A percentile compares a stretch with the other conserved stretches of the same genome.
Evolutionary conservation across 1,140 invertebrate species (phyloP).

Genomic region (Lepeophtheirus salmonis): DNA sequence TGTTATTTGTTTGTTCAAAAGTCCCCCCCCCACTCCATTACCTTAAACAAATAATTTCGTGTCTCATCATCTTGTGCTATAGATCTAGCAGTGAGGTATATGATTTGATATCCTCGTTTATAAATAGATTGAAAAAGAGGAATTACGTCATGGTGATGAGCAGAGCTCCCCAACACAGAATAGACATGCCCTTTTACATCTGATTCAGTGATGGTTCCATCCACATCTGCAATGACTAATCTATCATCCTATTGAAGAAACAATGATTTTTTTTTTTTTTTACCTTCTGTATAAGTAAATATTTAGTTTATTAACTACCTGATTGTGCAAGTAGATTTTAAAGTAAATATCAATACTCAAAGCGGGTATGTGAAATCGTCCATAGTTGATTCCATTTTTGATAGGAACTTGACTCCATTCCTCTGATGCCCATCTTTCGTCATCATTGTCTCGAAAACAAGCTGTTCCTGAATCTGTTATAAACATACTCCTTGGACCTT

Average conservation of each 20-base stretch:
- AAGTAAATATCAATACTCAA: slow-evolving; percentile 4
- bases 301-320: too few species aligned
- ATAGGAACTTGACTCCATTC: neutral
- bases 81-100: slow-evolving; percentile 9
- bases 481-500: neutral
- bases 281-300: neutral
- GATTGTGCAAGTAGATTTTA: neutral
- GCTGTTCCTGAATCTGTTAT: neutral
- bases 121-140: neutral
- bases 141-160: slow-evolving; percentile 8
- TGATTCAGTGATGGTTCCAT: slow-evolving; percentile 1
- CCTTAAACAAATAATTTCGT: slow-evolving; percentile 7
- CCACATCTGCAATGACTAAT: slow-evolving; percentile 6
- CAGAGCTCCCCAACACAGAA: neutral
- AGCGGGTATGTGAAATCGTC: neutral
- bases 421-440: neutral
- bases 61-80: slow-evolving; percentile 4
- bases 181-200: slow-evolving; percentile 6
- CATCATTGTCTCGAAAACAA: slow-evolving; percentile 1
- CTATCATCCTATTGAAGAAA: neutral
- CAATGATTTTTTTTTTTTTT: neutral
- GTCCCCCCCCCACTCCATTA: neutral
- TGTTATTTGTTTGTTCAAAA: neutral
- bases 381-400: neutral
- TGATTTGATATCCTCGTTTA: neutral